A percentile compares a stretch with the other conserved stretches of the same genome.
Evolutionary conservation across 2,797 vertebrate species (phyloP).

Genomic region (Erpetoichthys calabaricus): DNA sequence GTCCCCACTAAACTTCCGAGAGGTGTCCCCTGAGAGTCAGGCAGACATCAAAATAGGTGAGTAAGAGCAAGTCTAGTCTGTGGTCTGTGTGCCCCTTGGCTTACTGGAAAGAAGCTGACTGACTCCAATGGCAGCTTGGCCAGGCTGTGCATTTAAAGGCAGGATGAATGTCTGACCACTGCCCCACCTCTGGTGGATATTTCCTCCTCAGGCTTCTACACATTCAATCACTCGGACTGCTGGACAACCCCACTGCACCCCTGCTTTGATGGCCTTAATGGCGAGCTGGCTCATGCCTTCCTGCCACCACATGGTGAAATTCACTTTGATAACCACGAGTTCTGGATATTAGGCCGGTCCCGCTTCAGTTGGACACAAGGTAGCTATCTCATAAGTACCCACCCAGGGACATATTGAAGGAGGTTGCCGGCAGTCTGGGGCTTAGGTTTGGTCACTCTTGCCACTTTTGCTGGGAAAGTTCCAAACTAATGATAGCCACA

Average conservation of each 20-base stretch:
- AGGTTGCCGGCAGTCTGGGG: background rate
- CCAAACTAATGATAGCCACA: too few species aligned
- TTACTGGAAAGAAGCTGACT: too few species aligned
- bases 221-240: slow-evolving; percentile 66
- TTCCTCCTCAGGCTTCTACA: slow-evolving; percentile 53
- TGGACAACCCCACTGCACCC: slow-evolving; percentile 59
- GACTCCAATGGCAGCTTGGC: too few species aligned
- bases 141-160: too few species aligned
- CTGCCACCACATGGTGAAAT: slow-evolving; percentile 63
- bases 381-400: slow-evolving; percentile 15
- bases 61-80: background rate
- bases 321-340: slow-evolving; percentile 71
- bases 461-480: too few species aligned
- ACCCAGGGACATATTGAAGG: too few species aligned
- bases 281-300: slow-evolving; percentile 66
- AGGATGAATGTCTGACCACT: background rate
- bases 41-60: slow-evolving; percentile 59
- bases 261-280: slow-evolving; percentile 65
- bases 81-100: slow-evolving; percentile 4
- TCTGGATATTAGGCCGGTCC: slow-evolving; percentile 69
- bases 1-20: slow-evolving; percentile 54
- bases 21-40: slow-evolving; percentile 30
- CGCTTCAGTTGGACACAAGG: slow-evolving; percentile 73
- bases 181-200: background rate
- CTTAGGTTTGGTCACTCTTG: too few species aligned